Base-by-base conservation (phyloP, 2,888 invertebrate genomes). In the Xylota segnis region DNA sequence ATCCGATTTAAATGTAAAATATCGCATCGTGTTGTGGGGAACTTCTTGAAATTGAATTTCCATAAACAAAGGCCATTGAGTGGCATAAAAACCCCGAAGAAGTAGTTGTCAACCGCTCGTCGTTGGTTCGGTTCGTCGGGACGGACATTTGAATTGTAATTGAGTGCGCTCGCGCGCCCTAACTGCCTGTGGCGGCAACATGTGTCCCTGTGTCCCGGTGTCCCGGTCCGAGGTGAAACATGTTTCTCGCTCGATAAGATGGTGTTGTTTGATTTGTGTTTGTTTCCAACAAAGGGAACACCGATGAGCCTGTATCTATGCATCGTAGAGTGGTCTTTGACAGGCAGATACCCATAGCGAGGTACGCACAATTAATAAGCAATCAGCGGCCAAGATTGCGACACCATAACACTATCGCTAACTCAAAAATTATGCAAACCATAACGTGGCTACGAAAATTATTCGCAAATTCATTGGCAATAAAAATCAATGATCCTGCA, bases 1-100 rank as follows among this genome's bases (percentile, higher is more conserved):
- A 65, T 75, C 65, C 81, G 86, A 86, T 86, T 86, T 86, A 68
- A 82, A 86, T 82, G 86, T 86, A 82, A 86, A 82, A 82, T 86
- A 86, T 82, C 72, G 76, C 66, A 83, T 52, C 52, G 47, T 37
- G 56, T 71, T 66, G 70, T 63, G 54, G 34, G 47, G 45, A 12
- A 14, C 16, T 27, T 56, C 34, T 56, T 50, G n/a, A 12, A 50
- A 74, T 56, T 74, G 66, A 82, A 86, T 81, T 77, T 86, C 86
- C 81, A 86, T 86, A 86, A 86, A 86, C 86, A 86, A 86, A 68
- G 56, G 27, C 32, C 34, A 47, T 50, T 34, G 65, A 65, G 14
- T 32, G 45, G 40, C 16, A 50, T n/a, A 63, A 43, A 45, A 50
- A 40, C 10, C 54, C 43, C 14, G 40, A 34, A 50, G 43, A 52